These are phyloP conservation scores for Atta cephalotes DNA, from an alignment of 1,140 invertebrate genomes.

Conservation along the genomic window DNA sequence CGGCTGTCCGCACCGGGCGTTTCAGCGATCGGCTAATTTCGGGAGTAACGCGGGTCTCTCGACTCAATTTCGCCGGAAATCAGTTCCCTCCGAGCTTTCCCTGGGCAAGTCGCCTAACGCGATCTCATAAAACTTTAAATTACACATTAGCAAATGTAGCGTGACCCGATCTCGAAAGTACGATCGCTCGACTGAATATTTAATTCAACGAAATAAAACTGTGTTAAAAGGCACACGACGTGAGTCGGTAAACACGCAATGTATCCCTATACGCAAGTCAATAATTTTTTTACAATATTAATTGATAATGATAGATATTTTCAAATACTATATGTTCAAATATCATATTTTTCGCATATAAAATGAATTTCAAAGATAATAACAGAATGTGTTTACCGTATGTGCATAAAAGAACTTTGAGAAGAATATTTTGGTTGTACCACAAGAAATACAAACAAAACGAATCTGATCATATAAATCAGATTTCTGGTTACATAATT, in stretches of 20 bases:
- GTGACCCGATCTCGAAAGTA: conserved; percentile 30
- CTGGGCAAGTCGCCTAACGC: conserved; percentile 9
- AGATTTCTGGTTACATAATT: too few species aligned
- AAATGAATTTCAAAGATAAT: background rate
- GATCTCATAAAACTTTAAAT: conserved; percentile 61
- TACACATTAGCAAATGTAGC: conserved; percentile 51
- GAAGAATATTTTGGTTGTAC: too few species aligned
- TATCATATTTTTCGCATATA: background rate
- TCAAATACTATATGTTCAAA: background rate
- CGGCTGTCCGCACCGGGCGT: conserved; percentile 66
- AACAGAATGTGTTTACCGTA: background rate
- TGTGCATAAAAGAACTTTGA: background rate
- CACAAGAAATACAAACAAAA: too few species aligned
- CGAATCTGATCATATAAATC: too few species aligned
- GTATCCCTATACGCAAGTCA: background rate
- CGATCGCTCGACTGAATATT: conserved; percentile 40
- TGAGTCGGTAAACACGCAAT: background rate
- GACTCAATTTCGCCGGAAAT: conserved; percentile 66
- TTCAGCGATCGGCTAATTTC: conserved; percentile 71
- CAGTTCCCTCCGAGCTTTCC: conserved; percentile 56
- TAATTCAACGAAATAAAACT: conserved; percentile 37
- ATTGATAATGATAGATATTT: background rate
- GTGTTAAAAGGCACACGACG: background rate
- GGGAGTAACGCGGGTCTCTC: conserved; percentile 40
- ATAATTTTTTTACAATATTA: conserved; percentile 26